A percentile compares a stretch with the other conserved stretches of the same genome.
phyloP scores from a whole-genome alignment of 2,113 vertebrate species.

The Phyllostomus discolor region DNA sequence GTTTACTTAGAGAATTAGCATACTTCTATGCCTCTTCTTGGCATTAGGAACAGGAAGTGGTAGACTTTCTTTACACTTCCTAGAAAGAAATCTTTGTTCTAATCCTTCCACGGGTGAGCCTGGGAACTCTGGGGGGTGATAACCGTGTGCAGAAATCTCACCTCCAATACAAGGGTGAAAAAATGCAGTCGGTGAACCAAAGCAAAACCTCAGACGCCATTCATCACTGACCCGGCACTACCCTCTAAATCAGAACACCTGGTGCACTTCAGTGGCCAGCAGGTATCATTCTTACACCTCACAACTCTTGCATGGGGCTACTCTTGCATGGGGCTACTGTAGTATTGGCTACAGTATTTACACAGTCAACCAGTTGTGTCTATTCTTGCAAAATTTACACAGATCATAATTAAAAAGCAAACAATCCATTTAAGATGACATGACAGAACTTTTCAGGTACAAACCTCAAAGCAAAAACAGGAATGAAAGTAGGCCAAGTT shows the following conservation, averaged over 20 bases:
- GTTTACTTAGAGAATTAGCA: not conserved
- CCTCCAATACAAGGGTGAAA: not conserved
- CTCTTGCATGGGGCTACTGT: not conserved
- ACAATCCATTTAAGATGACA: not conserved
- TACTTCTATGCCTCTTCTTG: not conserved
- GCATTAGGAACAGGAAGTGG: not conserved
- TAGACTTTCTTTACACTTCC: not conserved
- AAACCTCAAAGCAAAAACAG: not conserved
- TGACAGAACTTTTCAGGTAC: not conserved
- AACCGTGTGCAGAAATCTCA: not conserved
- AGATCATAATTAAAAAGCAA: not conserved
- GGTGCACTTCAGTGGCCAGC: not conserved
- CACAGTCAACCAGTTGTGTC: not conserved
- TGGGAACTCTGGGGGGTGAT: not conserved
- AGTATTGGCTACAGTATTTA: not conserved
- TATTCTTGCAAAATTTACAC: not conserved
- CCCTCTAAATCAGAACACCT: not conserved
- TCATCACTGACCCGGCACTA: not conserved
- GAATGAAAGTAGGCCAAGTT: not conserved
- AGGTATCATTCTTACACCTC: not conserved
- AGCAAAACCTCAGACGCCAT: accelerated
- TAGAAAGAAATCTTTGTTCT: not conserved
- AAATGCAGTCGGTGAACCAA: not conserved
- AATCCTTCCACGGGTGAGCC: not conserved
- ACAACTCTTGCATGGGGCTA: not conserved